Base-by-base conservation (phyloP, 2,797 vertebrate species). In the Acanthurus tractus region DNA sequence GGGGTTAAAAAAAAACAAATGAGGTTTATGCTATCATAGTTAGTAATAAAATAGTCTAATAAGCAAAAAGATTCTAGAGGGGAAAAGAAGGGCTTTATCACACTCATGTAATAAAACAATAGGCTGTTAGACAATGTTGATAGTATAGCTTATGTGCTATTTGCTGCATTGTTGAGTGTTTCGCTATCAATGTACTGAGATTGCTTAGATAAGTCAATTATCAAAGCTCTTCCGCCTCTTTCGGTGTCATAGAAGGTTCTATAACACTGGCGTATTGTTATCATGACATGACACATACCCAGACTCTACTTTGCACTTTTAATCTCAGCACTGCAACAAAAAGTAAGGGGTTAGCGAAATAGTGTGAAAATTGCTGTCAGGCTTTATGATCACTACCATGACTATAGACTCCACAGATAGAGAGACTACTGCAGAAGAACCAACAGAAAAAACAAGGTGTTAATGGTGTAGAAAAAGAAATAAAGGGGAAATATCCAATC, bases 271-370 rank as follows among this genome's bases (percentile, higher is more conserved):
- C 61, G 58, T 6, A 34, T 74, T 82, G 78, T 90, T 92, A 89
- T 90, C 84, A 74, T 78, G 15, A 42, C 36, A 58, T 44, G 23
- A 78, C 72, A 59, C 76, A 40, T 12, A 68, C 56, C 44, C 58
- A 78, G 62, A 78, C 76, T 86, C 87, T 68, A 82, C 85, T 92
- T 84, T 88, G 89, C 70, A 86, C 86, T 83, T 71, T 86, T 38
- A 65, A n/a, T 78, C 78, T 48, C 17, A 9, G 63, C 23, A 3
- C 67, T 3, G 29, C 20, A 34, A 52, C 56, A 71, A 73, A 40
- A 68, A 83, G 74, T 25, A 49, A 69, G 6, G 23, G 38, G 40
- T 62, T 36, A 59, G 36, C 46, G 9, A 55, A 81, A 74, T 50
- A 22, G 55, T 67, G 70, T 63, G 55, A 84, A 83, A 77, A 53